Percentiles rank a stretch among this genome's conserved stretches.
phyloP scores from a whole-genome alignment of 35 echinoderm and acorn worm species.

The Chiridota heheva region DNA sequence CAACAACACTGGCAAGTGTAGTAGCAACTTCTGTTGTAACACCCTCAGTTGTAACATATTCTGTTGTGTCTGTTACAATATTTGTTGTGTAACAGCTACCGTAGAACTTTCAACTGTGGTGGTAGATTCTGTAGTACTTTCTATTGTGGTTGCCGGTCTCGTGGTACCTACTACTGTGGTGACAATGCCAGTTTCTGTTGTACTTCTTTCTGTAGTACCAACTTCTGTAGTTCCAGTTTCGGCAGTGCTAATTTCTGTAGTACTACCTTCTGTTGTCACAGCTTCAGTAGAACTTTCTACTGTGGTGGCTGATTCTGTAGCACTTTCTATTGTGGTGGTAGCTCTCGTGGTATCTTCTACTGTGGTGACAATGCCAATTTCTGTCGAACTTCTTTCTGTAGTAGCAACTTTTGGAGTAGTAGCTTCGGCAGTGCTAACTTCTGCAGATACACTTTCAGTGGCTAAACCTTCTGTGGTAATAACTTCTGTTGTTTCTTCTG shows the following conservation, averaged over 20 bases:
- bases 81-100: background rate
- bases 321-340: conserved; percentile 13
- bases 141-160: too few species aligned
- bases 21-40: background rate
- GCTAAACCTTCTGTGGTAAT: background rate
- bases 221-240: too few species aligned
- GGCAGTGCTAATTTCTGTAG: too few species aligned
- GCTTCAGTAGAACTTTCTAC: background rate
- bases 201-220: background rate
- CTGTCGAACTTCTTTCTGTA: background rate
- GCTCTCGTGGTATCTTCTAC: background rate
- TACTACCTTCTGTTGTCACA: too few species aligned
- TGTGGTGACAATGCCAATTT: background rate
- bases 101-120: background rate
- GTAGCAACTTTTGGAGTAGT: background rate
- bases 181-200: too few species aligned
- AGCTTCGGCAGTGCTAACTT: background rate
- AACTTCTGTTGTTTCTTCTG: background rate
- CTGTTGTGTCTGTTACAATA: background rate
- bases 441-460: background rate
- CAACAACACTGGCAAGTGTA: too few species aligned
- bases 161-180: too few species aligned
- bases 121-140: too few species aligned
- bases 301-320: background rate
- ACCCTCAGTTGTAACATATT: background rate